Base-by-base conservation (phyloP, 2,888 invertebrate genomes). In the Drosophila atroscutellata region DNA sequence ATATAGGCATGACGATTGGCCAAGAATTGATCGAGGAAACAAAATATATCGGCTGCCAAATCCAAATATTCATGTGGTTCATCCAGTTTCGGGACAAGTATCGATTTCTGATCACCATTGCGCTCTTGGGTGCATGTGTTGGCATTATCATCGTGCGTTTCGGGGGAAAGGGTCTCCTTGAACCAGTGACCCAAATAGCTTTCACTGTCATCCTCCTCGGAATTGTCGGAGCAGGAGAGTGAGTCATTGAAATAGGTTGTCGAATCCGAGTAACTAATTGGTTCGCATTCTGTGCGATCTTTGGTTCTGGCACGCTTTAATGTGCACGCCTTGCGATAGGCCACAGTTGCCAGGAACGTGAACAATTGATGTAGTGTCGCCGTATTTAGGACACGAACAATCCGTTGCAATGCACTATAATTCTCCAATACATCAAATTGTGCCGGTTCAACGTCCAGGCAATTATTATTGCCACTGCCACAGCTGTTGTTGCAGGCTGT, bases 191-290 rank as follows among this genome's bases (percentile, higher is more conserved):
- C 98, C 71, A 93, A 82, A 78, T 93, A 93, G 60, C 92, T 92
- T 70, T 92, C 93, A 72, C 93, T 93, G 63, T 93, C 92, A 95
- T 97, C 97, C 93, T 98, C 98, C 68, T 97, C 97, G 58, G 97
- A 97, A 91, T 98, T 98, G 91, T 97, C 97, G 0, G 98, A 97
- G 92, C 97, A 97, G 89, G 98, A 97, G 66, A 97, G 95, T 93
- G 98, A 97, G 93, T 98, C 98, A 93, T 98, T 98, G 93, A 98
- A 98, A 94, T 98, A 98, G n/a, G 98, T 98, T 55, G 98, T 98
- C 13, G 98, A 98, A 93, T 98, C 98, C 6, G 98, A 98, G 78
- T 96, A 96, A 91, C 96, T 96, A 71, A 96, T 95, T 55, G 97
- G 97, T 91, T 98, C 98, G 51, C 96, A 97, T 47, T 97, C 95